phyloP scores from a whole-genome alignment of 2,888 invertebrate genomes.

The Leptinotarsa haldemani region DNA sequence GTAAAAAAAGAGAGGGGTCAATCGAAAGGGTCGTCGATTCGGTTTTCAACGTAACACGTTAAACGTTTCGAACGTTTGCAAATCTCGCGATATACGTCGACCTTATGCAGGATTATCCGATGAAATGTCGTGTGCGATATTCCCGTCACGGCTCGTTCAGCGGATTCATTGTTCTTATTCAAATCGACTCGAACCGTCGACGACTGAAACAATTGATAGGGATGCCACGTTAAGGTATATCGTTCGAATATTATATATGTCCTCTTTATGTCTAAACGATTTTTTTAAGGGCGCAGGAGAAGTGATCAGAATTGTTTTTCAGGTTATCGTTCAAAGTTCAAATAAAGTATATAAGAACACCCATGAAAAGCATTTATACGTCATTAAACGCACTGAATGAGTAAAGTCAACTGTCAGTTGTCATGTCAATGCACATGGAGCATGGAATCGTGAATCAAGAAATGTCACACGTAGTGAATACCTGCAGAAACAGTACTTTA shows the following conservation, averaged over 20 bases:
- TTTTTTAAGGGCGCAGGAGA: no score
- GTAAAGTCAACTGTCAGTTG: no score
- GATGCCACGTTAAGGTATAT: slow-evolving; percentile 25
- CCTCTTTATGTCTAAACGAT: not conserved
- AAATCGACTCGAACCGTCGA: slow-evolving; percentile 53
- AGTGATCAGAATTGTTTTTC: no score
- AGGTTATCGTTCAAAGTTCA: no score
- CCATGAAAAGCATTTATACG: no score
- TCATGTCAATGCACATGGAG: no score
- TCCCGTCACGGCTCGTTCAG: slow-evolving; percentile 52
- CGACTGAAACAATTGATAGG: slow-evolving; percentile 51
- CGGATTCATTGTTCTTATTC: slow-evolving; percentile 58
- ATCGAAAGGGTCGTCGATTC: slow-evolving; percentile 12
- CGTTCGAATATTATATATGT: slow-evolving; percentile 3
- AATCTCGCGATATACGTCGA: slow-evolving; percentile 12
- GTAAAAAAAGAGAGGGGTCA: slow-evolving; percentile 1
- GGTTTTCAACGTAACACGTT: not conserved
- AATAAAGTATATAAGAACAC: no score
- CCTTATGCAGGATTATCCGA: slow-evolving; percentile 47
- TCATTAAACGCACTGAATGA: no score
- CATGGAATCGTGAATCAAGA: no score
- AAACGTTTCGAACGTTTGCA: slow-evolving; percentile 17
- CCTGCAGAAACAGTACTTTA: no score
- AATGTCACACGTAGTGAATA: no score
- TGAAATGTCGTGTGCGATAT: slow-evolving; percentile 53